Evolutionary conservation across 2,888 invertebrate genomes (phyloP).

Genomic region (Spisula solida): DNA sequence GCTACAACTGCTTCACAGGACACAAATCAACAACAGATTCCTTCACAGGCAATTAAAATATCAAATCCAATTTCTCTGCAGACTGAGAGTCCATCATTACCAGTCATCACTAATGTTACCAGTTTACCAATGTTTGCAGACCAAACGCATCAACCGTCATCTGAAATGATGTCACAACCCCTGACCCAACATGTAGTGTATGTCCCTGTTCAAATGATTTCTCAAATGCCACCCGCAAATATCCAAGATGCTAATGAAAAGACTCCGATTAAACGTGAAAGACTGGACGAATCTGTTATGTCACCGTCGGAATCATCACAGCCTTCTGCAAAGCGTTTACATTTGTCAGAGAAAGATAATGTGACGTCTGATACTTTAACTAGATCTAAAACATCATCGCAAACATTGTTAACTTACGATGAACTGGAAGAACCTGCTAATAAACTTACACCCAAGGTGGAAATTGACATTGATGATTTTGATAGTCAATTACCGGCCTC

Average conservation of each 20-base stretch:
- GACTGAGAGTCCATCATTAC: neutral
- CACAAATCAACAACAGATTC: neutral
- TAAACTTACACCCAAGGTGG: slow-evolving; percentile 54
- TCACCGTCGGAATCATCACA: neutral
- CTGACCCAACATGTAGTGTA: slow-evolving; percentile 13
- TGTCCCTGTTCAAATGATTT: slow-evolving; percentile 10
- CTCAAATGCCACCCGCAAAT: neutral
- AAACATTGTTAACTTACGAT: neutral
- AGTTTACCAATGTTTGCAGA: neutral
- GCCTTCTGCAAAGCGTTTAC: slow-evolving; percentile 29
- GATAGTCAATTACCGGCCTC: neutral
- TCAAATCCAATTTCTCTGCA: neutral
- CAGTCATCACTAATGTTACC: slow-evolving; percentile 39
- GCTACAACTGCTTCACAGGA: neutral
- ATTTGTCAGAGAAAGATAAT: neutral
- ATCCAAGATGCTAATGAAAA: slow-evolving; percentile 38
- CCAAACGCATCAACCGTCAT: neutral
- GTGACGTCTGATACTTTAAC: neutral
- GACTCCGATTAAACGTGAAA: slow-evolving; percentile 38
- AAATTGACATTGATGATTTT: slow-evolving; percentile 60
- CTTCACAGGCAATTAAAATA: neutral
- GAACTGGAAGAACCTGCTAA: neutral
- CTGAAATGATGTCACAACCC: neutral
- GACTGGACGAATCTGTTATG: neutral
- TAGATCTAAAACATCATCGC: neutral